phyloP scores from a whole-genome alignment of 1,140 invertebrate genomes.

The Papilio machaon region DNA sequence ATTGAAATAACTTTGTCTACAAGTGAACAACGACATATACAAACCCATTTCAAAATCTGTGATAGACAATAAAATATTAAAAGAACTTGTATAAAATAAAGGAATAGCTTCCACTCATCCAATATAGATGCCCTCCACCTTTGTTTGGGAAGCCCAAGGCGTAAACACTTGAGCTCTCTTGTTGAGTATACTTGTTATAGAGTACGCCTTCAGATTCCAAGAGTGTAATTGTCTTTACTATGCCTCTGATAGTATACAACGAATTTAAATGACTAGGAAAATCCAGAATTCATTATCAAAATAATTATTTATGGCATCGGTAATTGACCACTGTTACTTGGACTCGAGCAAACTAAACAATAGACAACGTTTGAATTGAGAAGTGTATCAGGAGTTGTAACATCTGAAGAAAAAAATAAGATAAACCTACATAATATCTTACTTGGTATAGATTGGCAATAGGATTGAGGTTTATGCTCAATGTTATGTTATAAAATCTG shows the following conservation, averaged over 20 bases:
- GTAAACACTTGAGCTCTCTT: conserved; percentile 9
- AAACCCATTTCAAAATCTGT: neutral
- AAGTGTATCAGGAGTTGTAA: too few species aligned
- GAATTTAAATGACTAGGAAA: neutral
- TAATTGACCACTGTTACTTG: neutral
- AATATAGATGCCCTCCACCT: conserved; percentile 19
- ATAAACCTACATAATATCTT: too few species aligned
- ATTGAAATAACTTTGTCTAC: too few species aligned
- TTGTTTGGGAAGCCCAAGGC: conserved; percentile 18
- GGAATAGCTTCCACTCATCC: neutral
- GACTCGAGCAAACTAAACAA: too few species aligned
- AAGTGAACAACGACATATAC: neutral
- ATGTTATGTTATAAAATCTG: too few species aligned
- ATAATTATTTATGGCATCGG: neutral
- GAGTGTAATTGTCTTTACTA: conserved; percentile 18
- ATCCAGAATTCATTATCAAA: neutral
- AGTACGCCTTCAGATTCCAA: neutral
- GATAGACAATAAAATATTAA: neutral
- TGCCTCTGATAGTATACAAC: neutral
- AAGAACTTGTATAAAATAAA: neutral
- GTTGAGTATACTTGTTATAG: conserved; percentile 1
- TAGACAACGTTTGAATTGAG: too few species aligned
- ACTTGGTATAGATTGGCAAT: too few species aligned
- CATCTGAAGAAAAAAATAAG: too few species aligned
- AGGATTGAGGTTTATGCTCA: too few species aligned